These are phyloP conservation scores for Listronotus oregonensis DNA, from an alignment of 1,140 invertebrate genomes.

Conservation along the genomic window DNA sequence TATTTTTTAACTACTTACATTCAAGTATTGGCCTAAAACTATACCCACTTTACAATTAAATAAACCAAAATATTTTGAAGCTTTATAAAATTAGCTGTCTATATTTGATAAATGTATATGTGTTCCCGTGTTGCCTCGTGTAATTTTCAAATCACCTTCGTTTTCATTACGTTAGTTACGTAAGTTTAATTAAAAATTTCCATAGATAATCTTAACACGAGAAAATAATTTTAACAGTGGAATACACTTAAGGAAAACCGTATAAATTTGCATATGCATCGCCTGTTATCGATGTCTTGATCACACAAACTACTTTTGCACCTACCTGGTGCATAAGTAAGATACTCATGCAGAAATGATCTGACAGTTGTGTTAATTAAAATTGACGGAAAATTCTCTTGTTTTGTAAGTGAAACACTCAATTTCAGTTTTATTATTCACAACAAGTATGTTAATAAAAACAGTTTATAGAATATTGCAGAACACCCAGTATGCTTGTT, in stretches of 20 bases:
- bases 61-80: too few relatives aligned
- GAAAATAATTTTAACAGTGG: constrained; percentile 11
- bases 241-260: constrained; percentile 11
- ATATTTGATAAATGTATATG: too few relatives aligned
- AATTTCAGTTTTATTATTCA: too few relatives aligned
- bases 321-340: background rate
- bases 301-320: background rate
- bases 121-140: background rate
- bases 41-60: too few relatives aligned
- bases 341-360: constrained; percentile 8
- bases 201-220: constrained; percentile 11
- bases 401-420: too few relatives aligned
- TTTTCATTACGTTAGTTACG: constrained; percentile 2
- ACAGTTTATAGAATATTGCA: too few relatives aligned
- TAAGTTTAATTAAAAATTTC: constrained; percentile 15
- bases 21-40: too few relatives aligned
- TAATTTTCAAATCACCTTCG: constrained; percentile 13
- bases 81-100: too few relatives aligned
- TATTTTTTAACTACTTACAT: too few relatives aligned
- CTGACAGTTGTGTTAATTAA: background rate
- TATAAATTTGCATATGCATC: constrained; percentile 5
- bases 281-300: background rate
- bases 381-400: too few relatives aligned
- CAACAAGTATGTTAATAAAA: too few relatives aligned
- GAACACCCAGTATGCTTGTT: too few relatives aligned